Conservation (phyloP, 2,888 invertebrate species). For the Metopia argyrocephala region DNA sequence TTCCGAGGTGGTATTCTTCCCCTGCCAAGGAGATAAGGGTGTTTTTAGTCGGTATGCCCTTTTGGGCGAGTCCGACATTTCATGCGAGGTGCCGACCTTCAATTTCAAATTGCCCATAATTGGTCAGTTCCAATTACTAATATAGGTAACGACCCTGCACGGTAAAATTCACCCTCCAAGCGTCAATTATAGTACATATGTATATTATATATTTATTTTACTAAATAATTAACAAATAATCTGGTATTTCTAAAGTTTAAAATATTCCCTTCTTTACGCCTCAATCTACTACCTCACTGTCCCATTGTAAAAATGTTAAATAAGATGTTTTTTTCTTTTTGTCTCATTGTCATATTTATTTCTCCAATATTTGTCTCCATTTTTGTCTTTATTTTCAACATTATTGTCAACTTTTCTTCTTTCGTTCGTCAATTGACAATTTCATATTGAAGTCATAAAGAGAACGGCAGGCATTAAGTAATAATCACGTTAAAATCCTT, state of each 20-base stretch:
- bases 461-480: slow-evolving; percentile 55
- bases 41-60: too few species aligned
- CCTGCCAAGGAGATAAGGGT: too few species aligned
- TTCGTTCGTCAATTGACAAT: slow-evolving; percentile 1
- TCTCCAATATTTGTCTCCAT: neutral
- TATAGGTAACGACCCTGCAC: too few species aligned
- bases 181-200: too few species aligned
- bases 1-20: too few species aligned
- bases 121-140: too few species aligned
- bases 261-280: neutral
- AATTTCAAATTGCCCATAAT: too few species aligned
- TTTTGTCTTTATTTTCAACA: neutral
- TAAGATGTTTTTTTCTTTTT: neutral
- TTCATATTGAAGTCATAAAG: slow-evolving; percentile 42
- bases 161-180: too few species aligned
- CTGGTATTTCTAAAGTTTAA: neutral
- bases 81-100: too few species aligned
- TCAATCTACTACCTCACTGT: neutral
- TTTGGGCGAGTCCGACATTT: too few species aligned
- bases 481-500: slow-evolving; percentile 59
- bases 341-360: slow-evolving; percentile 1
- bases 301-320: neutral
- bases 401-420: slow-evolving; percentile 7
- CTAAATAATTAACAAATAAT: too few species aligned
- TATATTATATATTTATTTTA: too few species aligned